These are phyloP conservation scores for Neoitamus cyanurus DNA, from an alignment of 2,888 invertebrate species.

Conservation along the genomic window DNA sequence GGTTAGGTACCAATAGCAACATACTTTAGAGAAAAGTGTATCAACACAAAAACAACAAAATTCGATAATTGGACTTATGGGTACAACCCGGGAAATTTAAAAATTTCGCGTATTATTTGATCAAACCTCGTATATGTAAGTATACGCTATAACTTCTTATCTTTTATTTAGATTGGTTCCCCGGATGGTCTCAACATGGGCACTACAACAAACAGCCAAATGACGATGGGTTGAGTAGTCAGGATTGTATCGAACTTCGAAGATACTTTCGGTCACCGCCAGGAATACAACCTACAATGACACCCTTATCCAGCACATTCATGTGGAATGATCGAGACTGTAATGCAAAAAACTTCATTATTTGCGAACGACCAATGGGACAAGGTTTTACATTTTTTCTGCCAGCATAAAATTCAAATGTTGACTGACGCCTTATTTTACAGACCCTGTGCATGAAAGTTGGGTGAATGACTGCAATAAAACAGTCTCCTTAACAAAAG, in stretches of 20 bases:
- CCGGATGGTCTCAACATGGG: constrained; percentile 79
- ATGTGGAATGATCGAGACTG: constrained; percentile 88
- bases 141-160: not conserved
- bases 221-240: constrained; percentile 82
- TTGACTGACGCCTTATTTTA: too few species aligned
- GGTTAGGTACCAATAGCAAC: too few species aligned
- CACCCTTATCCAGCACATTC: constrained; percentile 70
- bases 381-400: constrained; percentile 70
- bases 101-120: too few species aligned
- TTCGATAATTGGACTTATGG: too few species aligned
- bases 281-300: constrained; percentile 61
- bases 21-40: too few species aligned
- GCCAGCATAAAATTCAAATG: too few species aligned
- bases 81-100: too few species aligned
- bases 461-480: constrained; percentile 75
- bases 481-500: constrained; percentile 73
- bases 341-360: constrained; percentile 76
- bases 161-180: constrained; percentile 78
- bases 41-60: too few species aligned
- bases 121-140: too few species aligned
- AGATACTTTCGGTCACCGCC: constrained; percentile 73
- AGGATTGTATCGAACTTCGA: constrained; percentile 84
- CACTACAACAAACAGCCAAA: constrained; percentile 79
- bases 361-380: constrained; percentile 77
- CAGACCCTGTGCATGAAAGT: constrained; percentile 67